A percentile compares a stretch with the other conserved stretches of the same genome.
These are phyloP conservation scores for Ia io DNA, from an alignment of 2,113 vertebrate genomes.

Conservation along the genomic window DNA sequence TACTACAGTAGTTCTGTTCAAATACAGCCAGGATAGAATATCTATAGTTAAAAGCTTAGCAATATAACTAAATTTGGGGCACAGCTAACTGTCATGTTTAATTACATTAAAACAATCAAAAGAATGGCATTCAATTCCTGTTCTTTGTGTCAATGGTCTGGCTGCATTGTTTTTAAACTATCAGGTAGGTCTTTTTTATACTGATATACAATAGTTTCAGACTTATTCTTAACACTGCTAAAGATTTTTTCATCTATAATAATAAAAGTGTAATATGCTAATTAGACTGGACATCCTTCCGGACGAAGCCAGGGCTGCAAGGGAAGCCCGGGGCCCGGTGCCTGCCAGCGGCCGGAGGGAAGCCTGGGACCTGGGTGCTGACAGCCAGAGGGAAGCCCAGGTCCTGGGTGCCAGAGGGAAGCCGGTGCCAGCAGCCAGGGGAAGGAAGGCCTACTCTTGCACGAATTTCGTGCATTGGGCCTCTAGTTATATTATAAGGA, in stretches of 20 bases:
- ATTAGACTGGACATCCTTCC: no score
- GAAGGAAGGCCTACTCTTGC: no score
- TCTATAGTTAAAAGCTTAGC: conserved; percentile 29
- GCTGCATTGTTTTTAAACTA: not conserved
- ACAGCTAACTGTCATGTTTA: conserved; percentile 18
- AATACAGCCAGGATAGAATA: conserved; percentile 39
- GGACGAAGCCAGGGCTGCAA: no score
- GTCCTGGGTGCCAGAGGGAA: no score
- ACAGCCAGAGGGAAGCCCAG: no score
- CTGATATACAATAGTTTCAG: not conserved
- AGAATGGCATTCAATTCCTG: conserved; percentile 11
- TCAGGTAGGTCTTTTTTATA: not conserved
- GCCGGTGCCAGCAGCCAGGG: no score
- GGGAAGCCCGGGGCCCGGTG: no score
- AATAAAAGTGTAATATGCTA: no score
- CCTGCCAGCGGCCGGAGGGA: no score
- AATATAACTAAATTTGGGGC: conserved; percentile 9
- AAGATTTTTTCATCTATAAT: not conserved
- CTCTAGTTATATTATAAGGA: not conserved
- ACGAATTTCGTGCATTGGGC: no score
- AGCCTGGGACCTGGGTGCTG: no score
- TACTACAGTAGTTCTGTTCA: conserved; percentile 47
- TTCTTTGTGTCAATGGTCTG: not conserved
- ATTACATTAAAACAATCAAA: conserved; percentile 47
- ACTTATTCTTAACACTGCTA: conserved; percentile 2